phyloP scores from a whole-genome alignment of 2,888 invertebrate genomes.

The Leptothorax acervorum region DNA sequence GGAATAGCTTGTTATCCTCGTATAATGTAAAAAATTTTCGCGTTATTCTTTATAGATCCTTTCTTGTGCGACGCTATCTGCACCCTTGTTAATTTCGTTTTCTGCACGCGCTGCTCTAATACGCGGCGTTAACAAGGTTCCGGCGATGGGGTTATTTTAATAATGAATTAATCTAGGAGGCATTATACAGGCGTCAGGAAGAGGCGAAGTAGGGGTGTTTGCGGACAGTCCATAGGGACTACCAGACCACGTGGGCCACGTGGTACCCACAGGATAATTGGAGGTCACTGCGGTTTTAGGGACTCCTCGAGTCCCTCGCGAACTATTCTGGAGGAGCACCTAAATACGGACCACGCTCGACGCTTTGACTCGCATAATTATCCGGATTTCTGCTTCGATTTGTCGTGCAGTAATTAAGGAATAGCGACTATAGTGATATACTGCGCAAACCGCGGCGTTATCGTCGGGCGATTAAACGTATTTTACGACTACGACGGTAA shows the following conservation, averaged over 20 bases:
- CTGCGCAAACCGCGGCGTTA: constrained; percentile 47
- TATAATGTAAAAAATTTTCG: not conserved
- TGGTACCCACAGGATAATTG: constrained; percentile 82
- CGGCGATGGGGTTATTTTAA: constrained; percentile 73
- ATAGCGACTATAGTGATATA: constrained; percentile 62
- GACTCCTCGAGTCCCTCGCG: constrained; percentile 71
- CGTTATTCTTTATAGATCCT: not conserved
- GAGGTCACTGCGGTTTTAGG: constrained; percentile 80
- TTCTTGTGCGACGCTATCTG: not conserved
- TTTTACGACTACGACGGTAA: constrained; percentile 9
- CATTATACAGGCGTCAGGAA: constrained; percentile 63
- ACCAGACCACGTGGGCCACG: constrained; percentile 72
- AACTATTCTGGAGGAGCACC: constrained; percentile 68
- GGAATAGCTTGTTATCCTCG: not conserved
- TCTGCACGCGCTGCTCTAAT: constrained; percentile 55
- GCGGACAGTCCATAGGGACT: constrained; percentile 76
- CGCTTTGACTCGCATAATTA: constrained; percentile 74
- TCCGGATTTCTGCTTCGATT: constrained; percentile 74
- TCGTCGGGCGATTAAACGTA: constrained; percentile 49
- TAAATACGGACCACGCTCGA: constrained; percentile 69
- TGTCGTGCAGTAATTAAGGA: constrained; percentile 74
- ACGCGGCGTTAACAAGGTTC: constrained; percentile 64
- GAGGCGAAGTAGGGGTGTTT: constrained; percentile 72
- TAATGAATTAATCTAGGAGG: constrained; percentile 78
- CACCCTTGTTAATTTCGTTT: constrained; percentile 59